Percentiles rank a stretch among this genome's conserved stretches.
Conservation (phyloP, 2,888 invertebrate species). For the Mesochorus sp. region DNA sequence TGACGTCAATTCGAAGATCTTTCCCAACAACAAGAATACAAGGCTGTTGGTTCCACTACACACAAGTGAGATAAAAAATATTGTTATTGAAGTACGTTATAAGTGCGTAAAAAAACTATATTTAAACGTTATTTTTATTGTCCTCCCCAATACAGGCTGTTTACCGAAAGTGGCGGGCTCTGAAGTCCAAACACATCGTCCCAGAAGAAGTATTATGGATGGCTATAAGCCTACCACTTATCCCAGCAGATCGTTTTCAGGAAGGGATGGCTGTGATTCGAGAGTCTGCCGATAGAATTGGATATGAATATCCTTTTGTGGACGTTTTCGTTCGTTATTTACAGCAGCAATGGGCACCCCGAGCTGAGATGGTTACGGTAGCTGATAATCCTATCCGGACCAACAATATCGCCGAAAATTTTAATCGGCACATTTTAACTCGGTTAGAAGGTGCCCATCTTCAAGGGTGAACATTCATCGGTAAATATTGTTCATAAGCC, state of each 20-base stretch:
- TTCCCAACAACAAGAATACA: not conserved
- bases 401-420: conserved; percentile 24
- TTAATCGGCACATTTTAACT: conserved; percentile 3
- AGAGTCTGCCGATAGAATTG: not conserved
- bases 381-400: conserved; percentile 4
- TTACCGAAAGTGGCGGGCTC: not conserved
- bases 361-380: not conserved
- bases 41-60: conserved; percentile 34
- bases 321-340: not conserved
- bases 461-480: not conserved
- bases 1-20: not conserved
- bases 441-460: conserved; percentile 12
- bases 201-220: conserved; percentile 21
- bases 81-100: not conserved
- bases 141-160: not conserved
- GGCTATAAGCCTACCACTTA: conserved; percentile 1
- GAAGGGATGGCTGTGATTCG: not conserved
- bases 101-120: not conserved
- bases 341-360: conserved; percentile 23
- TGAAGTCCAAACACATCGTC: not conserved
- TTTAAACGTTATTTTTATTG: not conserved
- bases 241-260: not conserved
- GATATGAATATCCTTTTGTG: not conserved
- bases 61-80: not conserved
- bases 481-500: too few species aligned